phyloP scores from a whole-genome alignment of 2,113 vertebrate genomes.

The Ptilonorhynchus violaceus region DNA sequence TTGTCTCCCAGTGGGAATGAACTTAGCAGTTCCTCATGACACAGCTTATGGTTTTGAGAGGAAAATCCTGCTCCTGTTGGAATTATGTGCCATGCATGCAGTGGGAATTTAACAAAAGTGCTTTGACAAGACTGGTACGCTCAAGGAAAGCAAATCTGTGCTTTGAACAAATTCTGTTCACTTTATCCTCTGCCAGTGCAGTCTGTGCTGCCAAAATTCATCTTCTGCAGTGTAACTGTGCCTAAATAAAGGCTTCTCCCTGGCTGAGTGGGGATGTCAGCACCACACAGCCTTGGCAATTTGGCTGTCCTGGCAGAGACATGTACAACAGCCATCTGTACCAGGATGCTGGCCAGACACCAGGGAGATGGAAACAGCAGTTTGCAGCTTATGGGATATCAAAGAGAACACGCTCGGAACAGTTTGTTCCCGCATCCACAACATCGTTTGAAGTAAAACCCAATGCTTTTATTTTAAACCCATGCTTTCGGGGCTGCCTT shows the following conservation, averaged over 20 bases:
- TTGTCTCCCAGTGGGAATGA: background rate
- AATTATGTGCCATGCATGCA: background rate
- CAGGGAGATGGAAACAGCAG: background rate
- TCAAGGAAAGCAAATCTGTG: background rate
- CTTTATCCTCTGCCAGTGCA: background rate
- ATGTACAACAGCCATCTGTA: background rate
- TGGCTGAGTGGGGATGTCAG: background rate
- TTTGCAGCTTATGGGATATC: background rate
- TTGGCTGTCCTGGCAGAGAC: background rate
- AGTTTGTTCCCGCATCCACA: background rate
- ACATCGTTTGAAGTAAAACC: background rate
- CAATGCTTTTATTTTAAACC: background rate
- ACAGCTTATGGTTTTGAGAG: background rate
- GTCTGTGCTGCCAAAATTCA: background rate
- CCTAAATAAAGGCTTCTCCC: background rate
- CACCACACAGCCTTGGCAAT: background rate
- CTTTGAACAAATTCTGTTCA: background rate
- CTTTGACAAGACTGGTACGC: background rate
- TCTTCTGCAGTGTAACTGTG: background rate
- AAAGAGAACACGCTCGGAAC: background rate
- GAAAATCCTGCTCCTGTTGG: background rate
- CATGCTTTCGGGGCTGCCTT: background rate
- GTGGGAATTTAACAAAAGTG: background rate
- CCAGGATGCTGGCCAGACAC: background rate
- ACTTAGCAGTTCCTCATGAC: background rate